phyloP scores from a whole-genome alignment of 2,888 invertebrate genomes.

The Caenorhabditis sp. region DNA sequence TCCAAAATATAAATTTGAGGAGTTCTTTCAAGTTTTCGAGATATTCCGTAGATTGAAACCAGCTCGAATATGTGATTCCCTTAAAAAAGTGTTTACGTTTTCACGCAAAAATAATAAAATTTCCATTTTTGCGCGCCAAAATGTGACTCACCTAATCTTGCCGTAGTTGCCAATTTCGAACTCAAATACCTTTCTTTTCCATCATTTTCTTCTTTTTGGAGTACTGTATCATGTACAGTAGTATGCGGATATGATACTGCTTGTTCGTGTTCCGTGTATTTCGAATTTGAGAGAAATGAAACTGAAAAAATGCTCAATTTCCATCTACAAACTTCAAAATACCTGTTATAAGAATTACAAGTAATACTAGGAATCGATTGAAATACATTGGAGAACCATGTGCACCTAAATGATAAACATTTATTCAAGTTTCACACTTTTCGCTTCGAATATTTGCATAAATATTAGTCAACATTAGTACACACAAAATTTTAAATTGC shows the following conservation, averaged over 20 bases:
- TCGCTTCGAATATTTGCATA: neutral
- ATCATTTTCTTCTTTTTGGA: neutral
- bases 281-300: neutral
- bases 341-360: neutral
- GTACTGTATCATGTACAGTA: neutral
- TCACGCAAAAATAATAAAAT: neutral
- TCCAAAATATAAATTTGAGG: constrained; percentile 26
- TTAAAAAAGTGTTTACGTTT: neutral
- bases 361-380: neutral
- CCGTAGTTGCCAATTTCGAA: constrained; percentile 20
- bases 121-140: too few relatives aligned
- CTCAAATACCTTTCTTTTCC: constrained; percentile 6
- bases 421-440: neutral
- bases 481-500: constrained; percentile 2
- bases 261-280: neutral
- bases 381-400: neutral
- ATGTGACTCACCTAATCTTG: constrained; percentile 16
- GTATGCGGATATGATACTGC: neutral
- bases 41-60: constrained; percentile 23
- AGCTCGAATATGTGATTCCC: constrained; percentile 32
- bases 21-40: constrained; percentile 11
- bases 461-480: neutral
- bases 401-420: neutral
- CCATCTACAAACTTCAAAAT: neutral
- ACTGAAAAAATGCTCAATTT: neutral